These are phyloP conservation scores for Corydoras maculifer DNA, from an alignment of 2,113 vertebrate genomes.

Conservation along the genomic window DNA sequence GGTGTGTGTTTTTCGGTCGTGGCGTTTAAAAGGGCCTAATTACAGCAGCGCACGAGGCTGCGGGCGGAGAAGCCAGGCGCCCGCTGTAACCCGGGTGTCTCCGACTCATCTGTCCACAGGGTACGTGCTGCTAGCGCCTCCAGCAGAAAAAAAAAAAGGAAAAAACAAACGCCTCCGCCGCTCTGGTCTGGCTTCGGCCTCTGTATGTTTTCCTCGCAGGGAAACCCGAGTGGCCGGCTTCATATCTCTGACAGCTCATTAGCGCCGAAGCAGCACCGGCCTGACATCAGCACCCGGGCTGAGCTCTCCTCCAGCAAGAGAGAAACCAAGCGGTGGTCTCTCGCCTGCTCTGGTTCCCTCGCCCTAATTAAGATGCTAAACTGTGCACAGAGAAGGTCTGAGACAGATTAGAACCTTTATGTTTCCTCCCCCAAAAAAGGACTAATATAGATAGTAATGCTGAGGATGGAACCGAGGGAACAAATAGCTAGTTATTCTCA, in stretches of 20 bases:
- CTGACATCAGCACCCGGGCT: constrained; percentile 55
- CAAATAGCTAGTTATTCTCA: constrained; percentile 6
- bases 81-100: constrained; percentile 50
- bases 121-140: constrained; percentile 29
- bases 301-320: constrained; percentile 31
- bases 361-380: constrained; percentile 60
- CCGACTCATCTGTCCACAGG: constrained; percentile 59
- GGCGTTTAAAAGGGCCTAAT: constrained; percentile 60
- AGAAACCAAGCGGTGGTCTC: background rate
- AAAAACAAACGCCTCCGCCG: constrained; percentile 52
- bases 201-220: constrained; percentile 46
- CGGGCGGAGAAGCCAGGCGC: constrained; percentile 25
- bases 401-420: constrained; percentile 38
- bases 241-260: constrained; percentile 74
- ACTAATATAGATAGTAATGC: constrained; percentile 1
- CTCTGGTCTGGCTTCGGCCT: constrained; percentile 53
- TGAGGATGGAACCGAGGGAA: constrained; percentile 3
- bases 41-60: constrained; percentile 48
- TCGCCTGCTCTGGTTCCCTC: constrained; percentile 26
- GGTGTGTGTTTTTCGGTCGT: constrained; percentile 1
- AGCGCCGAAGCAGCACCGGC: constrained; percentile 65
- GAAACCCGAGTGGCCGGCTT: constrained; percentile 56
- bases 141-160: constrained; percentile 41
- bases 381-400: constrained; percentile 41
- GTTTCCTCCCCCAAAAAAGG: constrained; percentile 20